Percentiles rank a stretch among this genome's conserved stretches.
Conservation (phyloP, 2,113 vertebrate genomes). For the Stigmatopora nigra region DNA sequence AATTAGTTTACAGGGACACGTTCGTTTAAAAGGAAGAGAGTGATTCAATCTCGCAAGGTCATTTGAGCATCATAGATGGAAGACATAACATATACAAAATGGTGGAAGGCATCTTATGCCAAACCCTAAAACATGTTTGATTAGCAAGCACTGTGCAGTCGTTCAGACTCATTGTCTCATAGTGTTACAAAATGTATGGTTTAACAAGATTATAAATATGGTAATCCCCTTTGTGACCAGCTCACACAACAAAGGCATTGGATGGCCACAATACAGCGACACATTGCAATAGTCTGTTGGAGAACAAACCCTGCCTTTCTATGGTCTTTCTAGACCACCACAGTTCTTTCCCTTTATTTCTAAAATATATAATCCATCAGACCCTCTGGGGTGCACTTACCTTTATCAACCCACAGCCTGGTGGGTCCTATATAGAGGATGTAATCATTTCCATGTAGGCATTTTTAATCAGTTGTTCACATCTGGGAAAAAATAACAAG, state of each 20-base stretch:
- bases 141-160: slow-evolving; percentile 47
- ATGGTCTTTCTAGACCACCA: slow-evolving; percentile 24
- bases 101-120: slow-evolving; percentile 18
- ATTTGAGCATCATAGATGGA: slow-evolving; percentile 12
- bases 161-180: slow-evolving; percentile 46
- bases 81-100: slow-evolving; percentile 18
- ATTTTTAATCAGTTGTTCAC: background rate
- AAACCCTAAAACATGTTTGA: slow-evolving; percentile 38
- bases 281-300: slow-evolving; percentile 4
- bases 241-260: slow-evolving; percentile 48
- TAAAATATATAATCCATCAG: background rate
- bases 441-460: background rate
- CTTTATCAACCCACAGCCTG: background rate
- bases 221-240: slow-evolving; percentile 45
- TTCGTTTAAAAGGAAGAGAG: slow-evolving; percentile 21
- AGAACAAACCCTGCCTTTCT: slow-evolving; percentile 28
- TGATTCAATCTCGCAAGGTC: slow-evolving; percentile 39
- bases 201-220: slow-evolving; percentile 57
- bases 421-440: background rate
- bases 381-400: background rate
- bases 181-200: slow-evolving; percentile 51
- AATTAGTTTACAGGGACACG: slow-evolving; percentile 38
- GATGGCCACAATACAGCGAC: slow-evolving; percentile 39
- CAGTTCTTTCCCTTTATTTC: background rate
- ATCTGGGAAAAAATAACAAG: background rate